These are phyloP conservation scores for Oreohelix idahoensis DNA, from an alignment of 1,140 invertebrate species.

Conservation along the genomic window DNA sequence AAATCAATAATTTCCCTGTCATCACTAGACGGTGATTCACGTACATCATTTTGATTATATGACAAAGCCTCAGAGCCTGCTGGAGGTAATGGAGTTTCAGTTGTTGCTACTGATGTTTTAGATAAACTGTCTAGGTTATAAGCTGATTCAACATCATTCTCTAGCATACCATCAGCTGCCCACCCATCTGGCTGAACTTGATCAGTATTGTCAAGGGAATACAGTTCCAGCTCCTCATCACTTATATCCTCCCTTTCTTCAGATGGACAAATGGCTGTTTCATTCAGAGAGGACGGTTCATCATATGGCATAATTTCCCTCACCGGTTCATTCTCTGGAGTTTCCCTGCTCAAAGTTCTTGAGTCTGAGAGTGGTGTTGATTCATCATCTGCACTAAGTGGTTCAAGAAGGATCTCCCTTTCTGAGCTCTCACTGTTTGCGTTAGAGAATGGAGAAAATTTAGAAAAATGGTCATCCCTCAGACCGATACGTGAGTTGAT, in stretches of 20 bases:
- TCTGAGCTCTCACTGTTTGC: conserved; percentile 21
- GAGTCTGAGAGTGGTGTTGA: not conserved
- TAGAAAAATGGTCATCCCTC: not conserved
- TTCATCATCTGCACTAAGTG: conserved; percentile 8
- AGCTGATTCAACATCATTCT: not conserved
- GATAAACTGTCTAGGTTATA: not conserved
- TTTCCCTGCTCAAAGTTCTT: not conserved
- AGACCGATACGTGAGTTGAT: not conserved
- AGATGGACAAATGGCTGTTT: conserved; percentile 18
- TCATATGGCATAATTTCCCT: not conserved
- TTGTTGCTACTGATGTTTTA: not conserved
- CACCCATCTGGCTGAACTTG: conserved; percentile 16
- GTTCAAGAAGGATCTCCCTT: conserved; percentile 11
- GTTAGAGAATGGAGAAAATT: not conserved
- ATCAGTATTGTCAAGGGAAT: conserved; percentile 22
- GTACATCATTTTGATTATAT: not conserved
- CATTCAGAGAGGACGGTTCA: not conserved
- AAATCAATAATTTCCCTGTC: conserved; percentile 27
- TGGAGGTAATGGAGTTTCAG: not conserved
- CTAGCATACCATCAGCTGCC: conserved; percentile 5
- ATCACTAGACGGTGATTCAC: conserved; percentile 5
- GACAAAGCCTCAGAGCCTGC: not conserved
- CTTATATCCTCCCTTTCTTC: conserved; percentile 40
- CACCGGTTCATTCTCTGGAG: not conserved
- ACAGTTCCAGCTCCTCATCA: conserved; percentile 32